Evolutionary conservation across 2,888 invertebrate genomes (phyloP).

Genomic region (Ceramica pisi): DNA sequence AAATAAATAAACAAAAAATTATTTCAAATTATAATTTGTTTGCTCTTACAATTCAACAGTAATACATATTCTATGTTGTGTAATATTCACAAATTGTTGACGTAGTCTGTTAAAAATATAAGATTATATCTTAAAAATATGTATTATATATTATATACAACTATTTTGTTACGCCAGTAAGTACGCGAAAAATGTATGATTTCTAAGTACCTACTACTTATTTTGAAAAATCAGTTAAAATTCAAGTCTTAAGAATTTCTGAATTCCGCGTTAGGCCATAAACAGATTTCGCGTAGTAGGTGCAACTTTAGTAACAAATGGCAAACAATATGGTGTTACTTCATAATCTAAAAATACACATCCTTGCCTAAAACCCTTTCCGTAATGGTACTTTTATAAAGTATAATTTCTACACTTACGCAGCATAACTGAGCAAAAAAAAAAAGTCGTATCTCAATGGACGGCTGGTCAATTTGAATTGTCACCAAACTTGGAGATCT

Average conservation of each 20-base stretch:
- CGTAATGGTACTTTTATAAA: slow-evolving; percentile 41
- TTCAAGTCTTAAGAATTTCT: not conserved
- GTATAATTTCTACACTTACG: slow-evolving; percentile 27
- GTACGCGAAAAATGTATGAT: slow-evolving; percentile 44
- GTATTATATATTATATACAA: slow-evolving; percentile 34
- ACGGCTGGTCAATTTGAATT: slow-evolving; percentile 34
- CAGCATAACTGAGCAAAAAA: slow-evolving; percentile 59
- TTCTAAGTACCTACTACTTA: not conserved
- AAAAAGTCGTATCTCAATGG: slow-evolving; percentile 31
- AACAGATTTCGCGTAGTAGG: slow-evolving; percentile 46
- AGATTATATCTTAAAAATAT: slow-evolving; percentile 55
- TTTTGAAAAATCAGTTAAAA: not conserved
- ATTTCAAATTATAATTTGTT: slow-evolving; percentile 63
- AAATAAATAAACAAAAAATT: slow-evolving; percentile 26
- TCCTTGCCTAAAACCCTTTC: slow-evolving; percentile 25
- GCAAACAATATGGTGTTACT: slow-evolving; percentile 48
- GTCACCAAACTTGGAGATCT: slow-evolving; percentile 20
- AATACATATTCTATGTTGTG: slow-evolving; percentile 61
- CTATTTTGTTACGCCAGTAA: slow-evolving; percentile 50
- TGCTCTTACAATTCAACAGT: slow-evolving; percentile 73
- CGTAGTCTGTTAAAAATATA: slow-evolving; percentile 59
- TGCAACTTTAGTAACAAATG: slow-evolving; percentile 49
- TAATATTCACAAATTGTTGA: slow-evolving; percentile 64
- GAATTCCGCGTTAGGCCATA: slow-evolving; percentile 17
- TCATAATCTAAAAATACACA: slow-evolving; percentile 40